Evolutionary conservation across 37 sponge, comb jelly and placozoan genomes (phyloP).

Genomic region (Chondrilla cf. caribensis): DNA sequence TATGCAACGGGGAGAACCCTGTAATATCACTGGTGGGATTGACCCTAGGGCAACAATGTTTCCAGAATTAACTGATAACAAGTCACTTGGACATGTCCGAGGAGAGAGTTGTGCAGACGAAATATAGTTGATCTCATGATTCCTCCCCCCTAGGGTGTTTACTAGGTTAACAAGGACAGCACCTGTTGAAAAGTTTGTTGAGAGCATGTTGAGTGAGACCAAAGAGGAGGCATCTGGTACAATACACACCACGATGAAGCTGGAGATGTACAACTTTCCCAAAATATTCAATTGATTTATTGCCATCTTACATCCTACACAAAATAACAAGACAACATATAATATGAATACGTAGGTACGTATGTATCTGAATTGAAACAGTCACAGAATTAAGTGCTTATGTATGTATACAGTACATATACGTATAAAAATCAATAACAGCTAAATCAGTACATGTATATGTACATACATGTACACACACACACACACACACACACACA

Average conservation of each 20-base stretch:
- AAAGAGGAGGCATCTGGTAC: not conserved
- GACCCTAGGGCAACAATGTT: constrained; percentile 5
- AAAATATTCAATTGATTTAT: no score
- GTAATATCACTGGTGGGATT: not conserved
- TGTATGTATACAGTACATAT: no score
- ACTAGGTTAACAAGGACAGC: not conserved
- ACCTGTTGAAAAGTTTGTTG: not conserved
- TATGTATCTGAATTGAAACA: no score
- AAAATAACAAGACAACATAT: no score
- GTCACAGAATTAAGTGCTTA: no score
- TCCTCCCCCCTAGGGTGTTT: not conserved
- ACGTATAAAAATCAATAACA: no score
- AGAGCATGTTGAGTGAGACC: not conserved
- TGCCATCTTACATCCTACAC: no score
- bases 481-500: no score
- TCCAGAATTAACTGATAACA: not conserved
- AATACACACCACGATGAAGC: not conserved
- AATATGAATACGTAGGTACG: no score
- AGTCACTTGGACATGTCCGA: not conserved
- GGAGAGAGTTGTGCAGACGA: not conserved
- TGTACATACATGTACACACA: no score
- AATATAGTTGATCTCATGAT: not conserved
- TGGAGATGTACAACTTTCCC: no score
- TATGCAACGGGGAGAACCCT: constrained; percentile 18
- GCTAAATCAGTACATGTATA: no score